A percentile compares a stretch with the other conserved stretches of the same genome.
Conservation (phyloP, 2,113 vertebrate genomes). For the Oreochromis tanganicae region DNA sequence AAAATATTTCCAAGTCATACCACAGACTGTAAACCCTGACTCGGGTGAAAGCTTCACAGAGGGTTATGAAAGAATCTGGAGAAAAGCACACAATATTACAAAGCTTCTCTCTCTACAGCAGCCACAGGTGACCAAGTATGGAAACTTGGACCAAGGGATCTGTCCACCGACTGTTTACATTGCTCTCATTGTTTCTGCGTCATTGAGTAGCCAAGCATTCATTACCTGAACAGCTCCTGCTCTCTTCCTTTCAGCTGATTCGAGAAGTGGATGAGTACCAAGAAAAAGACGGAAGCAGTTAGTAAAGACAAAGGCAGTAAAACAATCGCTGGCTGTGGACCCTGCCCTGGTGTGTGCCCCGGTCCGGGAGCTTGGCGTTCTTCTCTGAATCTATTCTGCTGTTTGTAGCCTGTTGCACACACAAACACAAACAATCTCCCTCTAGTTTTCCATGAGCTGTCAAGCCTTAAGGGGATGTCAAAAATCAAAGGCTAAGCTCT, state of each 20-base stretch:
- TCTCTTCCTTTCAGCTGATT: constrained; percentile 30
- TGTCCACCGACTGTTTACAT: constrained; percentile 58
- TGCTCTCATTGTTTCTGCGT: constrained; percentile 58
- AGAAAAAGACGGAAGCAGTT: constrained; percentile 29
- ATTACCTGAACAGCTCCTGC: constrained; percentile 33
- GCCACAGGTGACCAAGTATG: constrained; percentile 29
- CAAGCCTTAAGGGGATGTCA: neutral
- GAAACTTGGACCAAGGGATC: constrained; percentile 51
- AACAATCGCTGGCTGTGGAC: constrained; percentile 39
- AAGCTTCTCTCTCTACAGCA: constrained; percentile 39
- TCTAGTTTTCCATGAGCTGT: neutral
- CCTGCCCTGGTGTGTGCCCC: constrained; percentile 11
- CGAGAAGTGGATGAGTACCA: neutral
- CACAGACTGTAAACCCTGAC: neutral
- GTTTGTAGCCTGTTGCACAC: neutral
- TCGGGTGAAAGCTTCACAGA: neutral
- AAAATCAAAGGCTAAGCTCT: constrained; percentile 4
- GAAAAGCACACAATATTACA: neutral
- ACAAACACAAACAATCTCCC: neutral
- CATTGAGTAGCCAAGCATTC: constrained; percentile 40
- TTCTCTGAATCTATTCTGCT: neutral
- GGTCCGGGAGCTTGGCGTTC: neutral
- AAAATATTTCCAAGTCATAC: neutral
- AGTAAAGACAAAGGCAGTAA: constrained; percentile 10
- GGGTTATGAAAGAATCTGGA: neutral